A percentile compares a stretch with the other conserved stretches of the same genome.
Conservation (phyloP, 2,888 invertebrate species). For the Protodeltote pygarga region DNA sequence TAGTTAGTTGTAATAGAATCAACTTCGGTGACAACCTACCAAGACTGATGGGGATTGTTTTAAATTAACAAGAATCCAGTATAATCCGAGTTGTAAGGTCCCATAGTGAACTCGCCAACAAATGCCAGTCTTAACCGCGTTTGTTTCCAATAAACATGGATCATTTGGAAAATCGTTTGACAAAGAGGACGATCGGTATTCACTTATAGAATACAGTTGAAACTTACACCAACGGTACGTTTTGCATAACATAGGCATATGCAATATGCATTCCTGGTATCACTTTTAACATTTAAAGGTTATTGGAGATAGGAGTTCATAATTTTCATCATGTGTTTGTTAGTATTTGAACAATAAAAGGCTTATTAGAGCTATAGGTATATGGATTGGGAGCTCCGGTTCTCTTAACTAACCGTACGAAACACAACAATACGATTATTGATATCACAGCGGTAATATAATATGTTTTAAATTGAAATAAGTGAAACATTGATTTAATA, state of each 20-base stretch:
- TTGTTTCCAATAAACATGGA: constrained; percentile 45
- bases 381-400: no score
- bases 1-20: no score
- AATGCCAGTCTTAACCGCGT: constrained; percentile 20
- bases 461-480: no score
- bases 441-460: no score
- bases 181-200: constrained; percentile 19
- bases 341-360: no score
- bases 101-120: constrained; percentile 19
- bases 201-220: constrained; percentile 19
- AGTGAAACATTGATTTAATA: no score
- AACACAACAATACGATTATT: no score
- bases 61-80: constrained; percentile 28
- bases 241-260: no score
- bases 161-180: constrained; percentile 48
- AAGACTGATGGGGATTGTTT: constrained; percentile 29
- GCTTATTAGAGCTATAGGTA: no score
- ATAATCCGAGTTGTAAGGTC: constrained; percentile 15
- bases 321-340: neutral
- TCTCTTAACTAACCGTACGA: no score
- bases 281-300: constrained; percentile 5
- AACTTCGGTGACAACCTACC: constrained; percentile 16
- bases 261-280: constrained; percentile 16
- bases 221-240: no score
- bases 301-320: neutral